Base-by-base conservation (phyloP, 2,888 invertebrate species). In the Sarcophaga variegata region DNA sequence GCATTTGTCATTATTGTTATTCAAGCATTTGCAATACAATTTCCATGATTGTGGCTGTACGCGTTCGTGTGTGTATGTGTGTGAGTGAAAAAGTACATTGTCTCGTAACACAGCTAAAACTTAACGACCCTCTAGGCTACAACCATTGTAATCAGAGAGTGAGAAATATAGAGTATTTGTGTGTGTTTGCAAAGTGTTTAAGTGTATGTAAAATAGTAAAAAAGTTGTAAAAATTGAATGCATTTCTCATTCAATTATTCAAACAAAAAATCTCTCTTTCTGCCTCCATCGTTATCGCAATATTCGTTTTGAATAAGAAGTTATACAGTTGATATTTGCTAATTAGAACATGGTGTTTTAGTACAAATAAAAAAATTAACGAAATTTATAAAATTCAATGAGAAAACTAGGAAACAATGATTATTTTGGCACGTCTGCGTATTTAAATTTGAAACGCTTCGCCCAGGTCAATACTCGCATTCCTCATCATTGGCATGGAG, bases 221-320 rank as follows among this genome's bases (percentile, higher is more conserved):
- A 82, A 22, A 77, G 82, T 82, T 82, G 82, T 82, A 77, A 76
- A 82, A 82, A 82, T 77, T 82, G 77, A 82, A 66, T 82, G 77
- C 77, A 77, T 71, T 71, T 71, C 49, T 71, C 64, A 71, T n/a
- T 77, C 64, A 37, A 37, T 37, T 37, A 82, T 25, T 66, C 5
- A 49, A 70, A 70, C 47, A 49, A 70, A 71, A 14, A 8, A 3
- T 62, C 25, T n/a, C 22, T 45, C 63, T 60, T 1, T 22, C 14
- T 6, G 37, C 37, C 8, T 37, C 2, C 37, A 10, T 37, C 37
- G 37, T 37, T 37, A 37, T 37, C 8, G 2, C 10, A 37, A 10
- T 37, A 10, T 37, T 37, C 37, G 37, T 37, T 37, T 37, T 37
- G 10, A 37, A 37, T 1, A 37, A 37, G 10, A 37, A 37, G 37